Base-by-base conservation (phyloP, 2,113 vertebrate species). In the Smithornis capensis region DNA sequence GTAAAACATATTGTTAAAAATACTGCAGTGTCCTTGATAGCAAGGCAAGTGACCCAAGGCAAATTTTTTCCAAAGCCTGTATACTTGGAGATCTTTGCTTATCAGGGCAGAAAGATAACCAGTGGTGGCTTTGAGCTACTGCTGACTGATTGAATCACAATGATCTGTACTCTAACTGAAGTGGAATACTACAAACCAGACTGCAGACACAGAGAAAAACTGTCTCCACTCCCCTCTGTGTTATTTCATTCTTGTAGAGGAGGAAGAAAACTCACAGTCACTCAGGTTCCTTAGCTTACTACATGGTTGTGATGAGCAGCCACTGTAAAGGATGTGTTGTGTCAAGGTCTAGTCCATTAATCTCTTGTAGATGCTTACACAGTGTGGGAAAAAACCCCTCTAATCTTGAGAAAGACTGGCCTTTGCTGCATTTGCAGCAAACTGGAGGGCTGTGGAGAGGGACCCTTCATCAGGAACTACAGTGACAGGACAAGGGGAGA, bases 1-100 rank as follows among this genome's bases (percentile, higher is more conserved):
- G 92, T 84, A 95, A 95, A 98, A 91, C 96, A 96, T 96, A 97
- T 97, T 97, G 95, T 97, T 97, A 97, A 96, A 97, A 97, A 95
- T 94, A 96, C 73, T 59, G 59, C 83, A 80, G 8, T 40, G 79
- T 97, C 96, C 93, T 97, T 94, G 91, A 87, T 85, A 64, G 93
- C 73, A 59, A 96, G 95, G 87, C 77, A 76, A 96, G 76, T 81
- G 88, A 97, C 96, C 96, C 91, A 95, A 92, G 96, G 94, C 71
- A 0, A 90, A 35, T 90, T 90, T 84, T 89, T 96, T 89, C 83
- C 91, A 60, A 76, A 94, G 92, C 77, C 77, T 68, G 16, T 94
- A 81, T 75, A 60, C 89, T 93, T 85, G 47, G 70, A 95, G 56
- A 89, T 96, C 79, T 91, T 91, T 97, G 96, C 94, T 97, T 97